Base-by-base conservation (phyloP, 2,888 invertebrate species). In the Lacanobia wlatinum region DNA sequence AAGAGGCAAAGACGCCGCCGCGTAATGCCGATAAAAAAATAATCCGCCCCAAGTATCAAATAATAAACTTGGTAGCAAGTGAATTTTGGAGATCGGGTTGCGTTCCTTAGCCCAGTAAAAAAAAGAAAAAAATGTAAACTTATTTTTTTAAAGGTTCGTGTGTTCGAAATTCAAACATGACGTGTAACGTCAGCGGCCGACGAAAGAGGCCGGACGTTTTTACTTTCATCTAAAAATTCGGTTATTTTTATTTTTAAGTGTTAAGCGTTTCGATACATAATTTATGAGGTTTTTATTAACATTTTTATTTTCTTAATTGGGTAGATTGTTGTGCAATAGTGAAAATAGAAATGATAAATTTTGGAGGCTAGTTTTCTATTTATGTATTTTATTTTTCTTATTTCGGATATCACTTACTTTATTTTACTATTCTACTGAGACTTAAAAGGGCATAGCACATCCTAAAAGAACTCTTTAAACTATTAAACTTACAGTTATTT, bases 41-140 rank as follows among this genome's bases (percentile, higher is more conserved):
- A 90, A 90, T 90, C 90, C 94, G 92, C 89, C 90, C 89, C 89
- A 87, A 94, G 95, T 95, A 96, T 95, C 96, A 94, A 95, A 96
- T 96, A 95, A 96, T 96, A 95, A 95, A 96, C 92, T 96, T 95
- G 94, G 96, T 95, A 95, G 96, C 96, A 96, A 96, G 96, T 96
- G 95, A 95, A 95, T 96, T 95, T 95, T 80, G 90, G 90, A 90
- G 94, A 95, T 96, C 95, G 94, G 94, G 94, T 96, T 96, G 93
- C 95, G 86, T 86, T 87, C 85, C 87, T 87, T 78, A 72, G 83
- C 87, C 87, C 89, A 88, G 88, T 91, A 64, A 65, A 65, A 70
- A 76, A 58, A 53, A 46, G 21, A 28, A 0, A 50, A 63, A 93
- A 94, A 92, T 87, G 82, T 86, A 83, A 84, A 85, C 81, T 80